phyloP scores from a whole-genome alignment of 2,113 vertebrate genomes.

The Heloderma charlesbogerti region DNA sequence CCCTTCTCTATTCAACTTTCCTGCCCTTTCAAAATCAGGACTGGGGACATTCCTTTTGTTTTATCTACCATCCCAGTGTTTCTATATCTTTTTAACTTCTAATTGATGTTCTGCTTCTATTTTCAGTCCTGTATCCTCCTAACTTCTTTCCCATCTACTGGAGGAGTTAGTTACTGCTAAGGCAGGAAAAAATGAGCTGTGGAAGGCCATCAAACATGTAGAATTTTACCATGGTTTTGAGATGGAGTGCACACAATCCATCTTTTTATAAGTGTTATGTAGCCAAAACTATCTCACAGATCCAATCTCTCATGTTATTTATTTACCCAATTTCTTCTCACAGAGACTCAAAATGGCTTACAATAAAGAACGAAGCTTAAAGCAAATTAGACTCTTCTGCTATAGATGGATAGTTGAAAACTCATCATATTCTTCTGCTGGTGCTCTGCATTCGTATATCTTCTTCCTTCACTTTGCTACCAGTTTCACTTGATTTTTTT shows the following conservation, averaged over 20 bases:
- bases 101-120: not conserved
- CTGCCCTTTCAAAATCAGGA: not conserved
- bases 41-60: not conserved
- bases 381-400: not conserved
- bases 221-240: not conserved
- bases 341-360: not conserved
- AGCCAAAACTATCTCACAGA: not conserved
- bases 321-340: not conserved
- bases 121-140: not conserved
- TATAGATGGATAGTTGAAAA: not conserved
- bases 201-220: not conserved
- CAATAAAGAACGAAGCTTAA: not conserved
- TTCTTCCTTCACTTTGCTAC: not conserved
- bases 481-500: slow-evolving; percentile 4
- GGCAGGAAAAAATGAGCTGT: not conserved
- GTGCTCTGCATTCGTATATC: not conserved
- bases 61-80: not conserved
- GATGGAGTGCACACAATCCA: not conserved
- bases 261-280: not conserved
- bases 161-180: not conserved
- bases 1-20: not conserved
- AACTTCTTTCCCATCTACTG: not conserved
- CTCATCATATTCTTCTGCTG: not conserved
- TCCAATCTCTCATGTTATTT: not conserved
- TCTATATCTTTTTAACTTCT: not conserved